Evolutionary conservation across 2,113 vertebrate species (phyloP).

Genomic region (Scortum barcoo): DNA sequence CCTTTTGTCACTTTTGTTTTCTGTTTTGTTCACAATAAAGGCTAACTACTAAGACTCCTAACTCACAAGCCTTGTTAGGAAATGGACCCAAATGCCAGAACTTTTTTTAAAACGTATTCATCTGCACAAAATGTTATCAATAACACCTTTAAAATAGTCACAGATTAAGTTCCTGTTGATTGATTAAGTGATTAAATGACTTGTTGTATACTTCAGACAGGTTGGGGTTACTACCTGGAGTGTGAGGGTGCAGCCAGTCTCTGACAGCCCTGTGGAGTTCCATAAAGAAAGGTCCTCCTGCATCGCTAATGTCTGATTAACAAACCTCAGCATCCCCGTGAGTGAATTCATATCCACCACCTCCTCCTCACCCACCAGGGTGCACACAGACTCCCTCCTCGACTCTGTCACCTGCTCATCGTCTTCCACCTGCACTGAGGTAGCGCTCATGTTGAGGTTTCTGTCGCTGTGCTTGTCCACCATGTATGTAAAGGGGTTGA

Average conservation of each 20-base stretch:
- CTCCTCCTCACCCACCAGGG: conserved; percentile 48
- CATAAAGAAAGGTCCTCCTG: conserved; percentile 76
- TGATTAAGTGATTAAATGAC: background rate
- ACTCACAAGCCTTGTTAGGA: too few species aligned
- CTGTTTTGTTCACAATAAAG: too few species aligned
- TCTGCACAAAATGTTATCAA: too few species aligned
- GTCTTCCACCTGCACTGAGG: conserved; percentile 3
- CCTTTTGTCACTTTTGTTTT: too few species aligned
- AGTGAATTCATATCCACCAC: conserved; percentile 67
- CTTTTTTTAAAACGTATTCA: too few species aligned
- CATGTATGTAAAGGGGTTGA: conserved; percentile 84
- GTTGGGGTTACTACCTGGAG: conserved; percentile 40
- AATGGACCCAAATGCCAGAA: too few species aligned
- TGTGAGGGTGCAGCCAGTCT: background rate
- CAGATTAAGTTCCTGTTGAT: background rate
- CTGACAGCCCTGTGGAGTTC: conserved; percentile 14
- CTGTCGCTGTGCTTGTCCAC: conserved; percentile 26
- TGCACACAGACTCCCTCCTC: conserved; percentile 52
- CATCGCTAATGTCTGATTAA: conserved; percentile 82
- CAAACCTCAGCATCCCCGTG: conserved; percentile 83
- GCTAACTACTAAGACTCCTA: too few species aligned
- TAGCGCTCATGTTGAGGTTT: conserved; percentile 1
- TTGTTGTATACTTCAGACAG: background rate
- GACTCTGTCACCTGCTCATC: conserved; percentile 17
- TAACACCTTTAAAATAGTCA: background rate